phyloP scores from a whole-genome alignment of 2,888 invertebrate genomes.

The Acholoe squamosa region DNA sequence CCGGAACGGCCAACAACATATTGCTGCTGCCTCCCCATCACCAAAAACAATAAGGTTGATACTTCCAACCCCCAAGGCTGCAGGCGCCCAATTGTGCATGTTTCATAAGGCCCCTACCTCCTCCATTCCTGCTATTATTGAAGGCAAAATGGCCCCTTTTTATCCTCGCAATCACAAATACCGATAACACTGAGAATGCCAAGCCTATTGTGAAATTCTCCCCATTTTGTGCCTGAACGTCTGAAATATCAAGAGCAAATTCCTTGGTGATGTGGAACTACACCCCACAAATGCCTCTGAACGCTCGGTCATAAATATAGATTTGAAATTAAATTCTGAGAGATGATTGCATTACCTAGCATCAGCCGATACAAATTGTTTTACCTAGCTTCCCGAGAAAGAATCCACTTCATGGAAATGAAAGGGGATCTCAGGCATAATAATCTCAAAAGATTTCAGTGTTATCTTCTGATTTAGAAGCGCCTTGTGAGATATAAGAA shows the following conservation, averaged over 20 bases:
- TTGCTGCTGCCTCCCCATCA: constrained; percentile 27
- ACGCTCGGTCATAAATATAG: constrained; percentile 46
- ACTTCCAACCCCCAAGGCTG: constrained; percentile 28
- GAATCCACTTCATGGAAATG: background rate
- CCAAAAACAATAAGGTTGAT: constrained; percentile 53
- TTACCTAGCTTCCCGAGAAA: background rate
- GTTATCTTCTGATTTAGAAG: background rate
- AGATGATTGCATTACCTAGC: constrained; percentile 29
- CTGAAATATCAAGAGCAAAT: constrained; percentile 48
- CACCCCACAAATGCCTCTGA: constrained; percentile 27
- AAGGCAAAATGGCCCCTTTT: constrained; percentile 20
- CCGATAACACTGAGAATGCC: background rate
- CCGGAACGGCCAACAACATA: constrained; percentile 3
- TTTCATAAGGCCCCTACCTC: constrained; percentile 25
- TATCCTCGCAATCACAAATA: constrained; percentile 28
- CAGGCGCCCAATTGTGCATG: constrained; percentile 13
- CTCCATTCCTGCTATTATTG: constrained; percentile 21
- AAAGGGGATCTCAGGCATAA: background rate
- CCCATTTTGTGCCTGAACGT: constrained; percentile 9
- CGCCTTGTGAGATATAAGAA: too few species aligned
- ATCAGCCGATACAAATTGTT: too few species aligned
- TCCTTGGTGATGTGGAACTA: background rate
- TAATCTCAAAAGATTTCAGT: background rate
- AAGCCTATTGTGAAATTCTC: background rate
- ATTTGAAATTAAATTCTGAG: constrained; percentile 52